Percentiles rank a stretch among this genome's conserved stretches.
Conservation (phyloP, 1,140 invertebrate genomes). For the Liolophura sinensis region DNA sequence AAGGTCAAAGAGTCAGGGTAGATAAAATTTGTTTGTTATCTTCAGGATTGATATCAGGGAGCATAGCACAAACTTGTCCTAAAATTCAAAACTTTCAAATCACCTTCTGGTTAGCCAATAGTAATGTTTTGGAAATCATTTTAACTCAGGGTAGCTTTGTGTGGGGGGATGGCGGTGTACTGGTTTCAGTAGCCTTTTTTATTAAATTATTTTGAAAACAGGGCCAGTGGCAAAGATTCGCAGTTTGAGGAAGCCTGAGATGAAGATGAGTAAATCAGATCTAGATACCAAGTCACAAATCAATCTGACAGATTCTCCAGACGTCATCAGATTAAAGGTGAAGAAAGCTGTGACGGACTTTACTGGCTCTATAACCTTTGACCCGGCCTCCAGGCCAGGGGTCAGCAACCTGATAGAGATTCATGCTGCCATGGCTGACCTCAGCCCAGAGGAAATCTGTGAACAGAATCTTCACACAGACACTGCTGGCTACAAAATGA, state of each 20-base stretch:
- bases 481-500: constrained; percentile 80
- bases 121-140: background rate
- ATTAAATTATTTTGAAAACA: constrained; percentile 15
- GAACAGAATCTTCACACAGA: constrained; percentile 68
- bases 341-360: constrained; percentile 93
- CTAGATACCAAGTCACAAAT: constrained; percentile 76
- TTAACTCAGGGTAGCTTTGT: no score
- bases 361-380: constrained; percentile 80
- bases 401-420: constrained; percentile 88
- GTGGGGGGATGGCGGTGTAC: no score
- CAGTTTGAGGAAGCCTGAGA: constrained; percentile 61
- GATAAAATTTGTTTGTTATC: no score
- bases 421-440: constrained; percentile 70
- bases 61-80: no score
- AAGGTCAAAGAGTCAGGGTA: no score
- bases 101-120: no score
- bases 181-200: background rate
- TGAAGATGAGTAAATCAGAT: constrained; percentile 99
- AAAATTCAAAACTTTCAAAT: no score
- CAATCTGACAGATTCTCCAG: constrained; percentile 78
- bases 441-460: constrained; percentile 73
- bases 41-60: no score
- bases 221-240: constrained; percentile 44
- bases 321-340: constrained; percentile 78
- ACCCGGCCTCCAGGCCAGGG: constrained; percentile 77